Conservation (phyloP, 2,888 invertebrate genomes). For the Clostera curtula region DNA sequence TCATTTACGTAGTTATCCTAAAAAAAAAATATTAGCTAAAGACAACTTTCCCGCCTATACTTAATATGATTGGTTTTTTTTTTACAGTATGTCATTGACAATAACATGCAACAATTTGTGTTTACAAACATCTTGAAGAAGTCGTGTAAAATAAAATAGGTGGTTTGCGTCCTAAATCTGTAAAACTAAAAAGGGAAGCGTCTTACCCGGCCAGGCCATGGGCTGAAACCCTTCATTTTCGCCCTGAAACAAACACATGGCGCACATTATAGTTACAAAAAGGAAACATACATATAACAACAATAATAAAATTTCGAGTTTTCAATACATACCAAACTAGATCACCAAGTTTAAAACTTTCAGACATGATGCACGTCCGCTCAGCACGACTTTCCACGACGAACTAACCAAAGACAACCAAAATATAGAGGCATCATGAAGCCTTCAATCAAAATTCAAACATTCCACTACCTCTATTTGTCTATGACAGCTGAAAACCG, state of each 20-base stretch:
- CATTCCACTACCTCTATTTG: constrained; percentile 23
- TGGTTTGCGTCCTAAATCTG: constrained; percentile 8
- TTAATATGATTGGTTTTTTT: too few species aligned
- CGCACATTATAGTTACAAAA: constrained; percentile 17
- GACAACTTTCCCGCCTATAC: constrained; percentile 46
- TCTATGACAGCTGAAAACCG: constrained; percentile 33
- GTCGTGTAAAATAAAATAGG: constrained; percentile 4
- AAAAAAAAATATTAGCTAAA: constrained; percentile 4
- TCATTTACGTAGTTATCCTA: too few species aligned
- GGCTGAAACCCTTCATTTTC: constrained; percentile 97
- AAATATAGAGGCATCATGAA: constrained; percentile 17
- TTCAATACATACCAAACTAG: constrained; percentile 67
- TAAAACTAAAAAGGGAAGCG: constrained; percentile 40
- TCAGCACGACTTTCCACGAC: constrained; percentile 49
- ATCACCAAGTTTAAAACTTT: constrained; percentile 70
- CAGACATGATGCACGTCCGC: constrained; percentile 52
- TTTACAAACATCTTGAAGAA: constrained; percentile 11
- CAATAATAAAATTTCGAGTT: constrained; percentile 19
- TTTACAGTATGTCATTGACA: constrained; percentile 15
- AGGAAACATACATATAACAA: constrained; percentile 46
- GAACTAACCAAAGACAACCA: constrained; percentile 54
- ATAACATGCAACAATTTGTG: constrained; percentile 17
- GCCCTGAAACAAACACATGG: constrained; percentile 82
- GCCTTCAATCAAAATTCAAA: too few species aligned
- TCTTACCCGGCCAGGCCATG: constrained; percentile 98